These are phyloP conservation scores for Craniophora ligustri DNA, from an alignment of 2,888 invertebrate species.

Conservation along the genomic window DNA sequence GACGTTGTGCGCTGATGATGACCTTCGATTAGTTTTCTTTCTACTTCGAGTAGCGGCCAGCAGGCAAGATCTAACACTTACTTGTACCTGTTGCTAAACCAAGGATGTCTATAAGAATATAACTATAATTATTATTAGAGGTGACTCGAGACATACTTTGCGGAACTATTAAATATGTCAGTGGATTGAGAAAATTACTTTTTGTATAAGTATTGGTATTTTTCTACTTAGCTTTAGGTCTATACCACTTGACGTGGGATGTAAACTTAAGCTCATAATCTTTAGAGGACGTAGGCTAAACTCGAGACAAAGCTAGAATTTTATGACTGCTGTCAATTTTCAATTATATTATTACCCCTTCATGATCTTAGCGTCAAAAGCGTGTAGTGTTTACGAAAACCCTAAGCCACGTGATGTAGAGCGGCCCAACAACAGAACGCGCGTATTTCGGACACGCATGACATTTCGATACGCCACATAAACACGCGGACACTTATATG, in stretches of 20 bases:
- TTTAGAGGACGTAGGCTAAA: no score
- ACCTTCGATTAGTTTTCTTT: conserved; percentile 19
- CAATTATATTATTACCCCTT: no score
- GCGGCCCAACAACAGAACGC: not conserved
- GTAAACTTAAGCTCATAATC: no score
- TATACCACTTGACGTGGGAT: no score
- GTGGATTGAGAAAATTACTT: no score
- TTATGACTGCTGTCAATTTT: no score
- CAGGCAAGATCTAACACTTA: conserved; percentile 9
- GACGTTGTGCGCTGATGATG: conserved; percentile 10
- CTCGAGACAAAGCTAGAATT: no score
- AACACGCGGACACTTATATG: conserved; percentile 40
- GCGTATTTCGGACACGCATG: conserved; percentile 12
- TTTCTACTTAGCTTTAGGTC: no score
- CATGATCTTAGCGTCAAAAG: no score
- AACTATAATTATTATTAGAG: not conserved
- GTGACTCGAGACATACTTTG: no score
- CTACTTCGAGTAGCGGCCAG: conserved; percentile 10
- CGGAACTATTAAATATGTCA: no score
- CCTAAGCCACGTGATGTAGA: not conserved
- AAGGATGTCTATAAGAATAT: not conserved
- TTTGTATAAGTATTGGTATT: no score
- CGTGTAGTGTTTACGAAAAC: not conserved
- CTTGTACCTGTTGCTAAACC: conserved; percentile 3
- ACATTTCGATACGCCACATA: conserved; percentile 30